Base-by-base conservation (phyloP, 2,113 vertebrate species). In the Oncorhynchus tshawytscha region DNA sequence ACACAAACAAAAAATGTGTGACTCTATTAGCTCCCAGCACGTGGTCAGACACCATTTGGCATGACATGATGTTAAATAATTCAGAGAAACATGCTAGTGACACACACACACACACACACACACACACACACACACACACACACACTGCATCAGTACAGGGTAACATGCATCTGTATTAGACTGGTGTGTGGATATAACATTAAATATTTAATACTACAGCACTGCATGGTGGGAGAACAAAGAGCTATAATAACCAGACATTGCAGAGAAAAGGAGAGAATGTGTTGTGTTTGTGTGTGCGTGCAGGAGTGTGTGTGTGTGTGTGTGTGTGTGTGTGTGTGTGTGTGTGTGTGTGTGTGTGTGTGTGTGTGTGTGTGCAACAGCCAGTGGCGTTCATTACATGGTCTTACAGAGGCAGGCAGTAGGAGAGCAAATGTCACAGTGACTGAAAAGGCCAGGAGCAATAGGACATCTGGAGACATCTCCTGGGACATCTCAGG, bases 361-460 rank as follows among this genome's bases (percentile, higher is more conserved):
- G 22, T 74, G 18, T 45, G 34, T 29, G 59, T 67, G 11, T 13
- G 65, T 29, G 67, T 64, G 12, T 8, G 13, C 24, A 24, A 67
- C n/a, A 24, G n/a, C 65, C 65, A 27, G 65, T 67, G 65, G 24
- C 25, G 25, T 67, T 67, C 24, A 67, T 51, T 16, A 54, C 45
- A 71, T 48, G 45, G 22, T 22, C 12, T 54, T 16, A 45, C 39
- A 71, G 45, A 22, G 11, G 20, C 39, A 20, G 13, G 62, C 62
- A 64, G 62, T 64, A 77, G 74, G 70, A 78, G 82, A 79, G 69
- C 77, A 84, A 82, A 86, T 86, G 87, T 87, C 87, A 87, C 51
- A 39, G 74, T 27, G 74, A 83, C 73, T 81, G 78, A 78, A 80
- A 84, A 78, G 80, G 71, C 77, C 34, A 75, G 78, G 71, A 65